Evolutionary conservation across 2,113 vertebrate genomes (phyloP), one percentile per base, ranked within the genome.

Genomic region (Taurulus bubalis): DNA sequence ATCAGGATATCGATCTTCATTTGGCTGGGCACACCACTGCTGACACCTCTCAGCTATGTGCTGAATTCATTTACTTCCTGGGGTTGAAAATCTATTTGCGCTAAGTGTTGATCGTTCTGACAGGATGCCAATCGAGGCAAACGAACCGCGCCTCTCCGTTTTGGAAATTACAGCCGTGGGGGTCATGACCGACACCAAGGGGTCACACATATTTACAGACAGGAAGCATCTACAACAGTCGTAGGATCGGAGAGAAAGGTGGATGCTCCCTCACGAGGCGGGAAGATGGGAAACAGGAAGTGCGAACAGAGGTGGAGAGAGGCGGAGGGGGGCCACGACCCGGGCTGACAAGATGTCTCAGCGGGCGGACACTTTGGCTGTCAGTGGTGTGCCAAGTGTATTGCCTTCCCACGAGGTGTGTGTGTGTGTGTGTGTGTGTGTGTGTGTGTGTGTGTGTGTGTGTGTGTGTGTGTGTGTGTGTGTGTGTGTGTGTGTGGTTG

Each of bases 1-100:
- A 86, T 91, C 72, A 77, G 56, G 32, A 38, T 82, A 91, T 90
- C 75, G 89, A 92, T 89, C 80, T 79, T 76, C 34, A 76, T 88
- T 77, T 85, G 80, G 71, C 70, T 30, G 28, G 7, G 26, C 55
- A 30, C 51, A 68, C 40, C 22, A 24, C 20, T 38, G 56, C 6
- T 67, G 60, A 71, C 64, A 82, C 70, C 77, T 78, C 51, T 4
- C 0, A 42, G 32, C 62, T 65, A 55, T 3, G 2, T 20, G 26
- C 81, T 75, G 76, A 45, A 88, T 85, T 82, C 47, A 77, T 55
- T 88, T 58, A 22, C 69, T 79, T 73, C 66, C 64, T 3, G 22
- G 20, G 69, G 30, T 20, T 82, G n/a, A 77, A 82, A 58, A 79
- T 83, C 68, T 77, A 88, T 90, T 80, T 60, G 72, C 74, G 63